These are phyloP conservation scores for Chunga burmeisteri DNA, from an alignment of 2,113 vertebrate genomes.

Conservation along the genomic window DNA sequence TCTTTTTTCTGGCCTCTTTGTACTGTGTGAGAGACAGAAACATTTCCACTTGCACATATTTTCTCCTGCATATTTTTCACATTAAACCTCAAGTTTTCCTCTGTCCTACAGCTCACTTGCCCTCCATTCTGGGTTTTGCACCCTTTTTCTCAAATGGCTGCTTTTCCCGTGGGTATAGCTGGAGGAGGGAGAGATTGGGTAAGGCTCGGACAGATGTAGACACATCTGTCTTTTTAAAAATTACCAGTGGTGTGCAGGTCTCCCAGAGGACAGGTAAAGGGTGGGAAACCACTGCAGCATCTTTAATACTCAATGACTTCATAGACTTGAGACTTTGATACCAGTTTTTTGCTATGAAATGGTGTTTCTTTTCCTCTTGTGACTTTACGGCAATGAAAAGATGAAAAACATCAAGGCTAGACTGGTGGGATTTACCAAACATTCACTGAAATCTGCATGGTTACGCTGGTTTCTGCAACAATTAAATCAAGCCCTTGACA, in stretches of 20 bases:
- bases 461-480: background rate
- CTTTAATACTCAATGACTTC: background rate
- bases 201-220: background rate
- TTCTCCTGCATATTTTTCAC: background rate
- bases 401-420: background rate
- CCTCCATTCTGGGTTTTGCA: background rate
- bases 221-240: background rate
- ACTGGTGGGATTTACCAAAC: background rate
- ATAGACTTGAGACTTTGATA: background rate
- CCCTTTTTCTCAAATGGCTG: background rate
- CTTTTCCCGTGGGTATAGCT: background rate
- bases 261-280: background rate
- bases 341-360: background rate
- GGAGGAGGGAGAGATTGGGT: background rate
- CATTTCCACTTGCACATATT: background rate
- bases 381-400: background rate
- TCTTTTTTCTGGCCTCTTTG: background rate
- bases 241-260: background rate
- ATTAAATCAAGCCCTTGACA: background rate
- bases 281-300: background rate
- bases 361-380: background rate
- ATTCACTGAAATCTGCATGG: background rate
- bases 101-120: background rate
- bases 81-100: background rate
- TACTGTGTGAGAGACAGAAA: background rate